Evolutionary conservation across 2,888 invertebrate genomes (phyloP).

Genomic region (Mimumesa dahlbomi): DNA sequence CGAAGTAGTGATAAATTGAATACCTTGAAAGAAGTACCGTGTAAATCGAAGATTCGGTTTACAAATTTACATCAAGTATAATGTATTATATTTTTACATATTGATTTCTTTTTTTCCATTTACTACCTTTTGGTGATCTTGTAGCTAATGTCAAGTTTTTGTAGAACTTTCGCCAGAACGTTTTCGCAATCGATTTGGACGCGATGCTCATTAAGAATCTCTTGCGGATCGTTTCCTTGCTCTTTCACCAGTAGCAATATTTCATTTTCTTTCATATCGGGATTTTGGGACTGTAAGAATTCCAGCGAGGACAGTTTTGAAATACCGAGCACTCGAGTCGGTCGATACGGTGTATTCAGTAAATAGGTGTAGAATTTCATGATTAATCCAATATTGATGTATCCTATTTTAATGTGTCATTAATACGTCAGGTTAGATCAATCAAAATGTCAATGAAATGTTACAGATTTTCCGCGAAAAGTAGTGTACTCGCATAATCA

Average conservation of each 20-base stretch:
- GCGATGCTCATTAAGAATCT: constrained; percentile 87
- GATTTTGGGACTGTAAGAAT: constrained; percentile 79
- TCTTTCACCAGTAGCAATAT: constrained; percentile 85
- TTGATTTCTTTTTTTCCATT: no score
- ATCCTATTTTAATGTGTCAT: not conserved
- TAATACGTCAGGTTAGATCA: constrained; percentile 23
- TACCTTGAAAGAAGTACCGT: no score
- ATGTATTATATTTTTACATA: no score
- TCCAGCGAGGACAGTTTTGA: constrained; percentile 50
- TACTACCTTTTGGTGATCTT: constrained; percentile 87
- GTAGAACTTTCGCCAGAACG: constrained; percentile 83
- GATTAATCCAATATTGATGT: not conserved
- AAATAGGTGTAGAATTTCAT: constrained; percentile 35
- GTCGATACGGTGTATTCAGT: constrained; percentile 20
- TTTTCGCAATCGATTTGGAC: constrained; percentile 89
- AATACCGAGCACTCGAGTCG: constrained; percentile 43
- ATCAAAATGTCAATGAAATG: constrained; percentile 13
- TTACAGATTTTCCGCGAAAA: constrained; percentile 3
- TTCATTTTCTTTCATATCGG: constrained; percentile 84
- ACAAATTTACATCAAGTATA: no score
- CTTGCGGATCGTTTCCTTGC: constrained; percentile 91
- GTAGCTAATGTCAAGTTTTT: constrained; percentile 87
- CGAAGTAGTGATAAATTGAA: no score
- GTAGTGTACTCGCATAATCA: no score
- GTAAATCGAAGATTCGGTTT: no score